These are phyloP conservation scores for Lypha dubia DNA, from an alignment of 2,888 invertebrate species.

Conservation along the genomic window DNA sequence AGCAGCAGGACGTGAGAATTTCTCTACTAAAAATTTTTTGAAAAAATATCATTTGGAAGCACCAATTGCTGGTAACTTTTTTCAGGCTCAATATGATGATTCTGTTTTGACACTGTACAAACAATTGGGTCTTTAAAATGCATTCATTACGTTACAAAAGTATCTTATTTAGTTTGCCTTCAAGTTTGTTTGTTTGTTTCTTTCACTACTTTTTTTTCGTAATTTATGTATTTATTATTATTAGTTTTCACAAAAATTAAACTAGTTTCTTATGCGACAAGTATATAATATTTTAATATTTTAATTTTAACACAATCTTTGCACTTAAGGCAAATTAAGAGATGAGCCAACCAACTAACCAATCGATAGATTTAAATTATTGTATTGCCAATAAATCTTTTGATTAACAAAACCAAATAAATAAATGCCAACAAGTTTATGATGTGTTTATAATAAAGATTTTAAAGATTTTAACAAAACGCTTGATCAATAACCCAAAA, in stretches of 20 bases:
- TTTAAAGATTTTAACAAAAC: conserved; percentile 11
- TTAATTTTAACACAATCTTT: conserved; percentile 28
- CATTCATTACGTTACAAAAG: no score
- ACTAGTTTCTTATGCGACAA: conserved; percentile 46
- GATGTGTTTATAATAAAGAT: conserved; percentile 29
- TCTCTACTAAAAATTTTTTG: conserved; percentile 89
- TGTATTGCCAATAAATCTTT: conserved; percentile 61
- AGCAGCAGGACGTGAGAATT: conserved; percentile 85
- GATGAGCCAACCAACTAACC: conserved; percentile 37
- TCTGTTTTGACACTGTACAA: conserved; percentile 84
- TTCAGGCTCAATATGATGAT: conserved; percentile 81
- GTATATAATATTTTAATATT: not conserved
- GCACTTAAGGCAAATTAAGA: conserved; percentile 19
- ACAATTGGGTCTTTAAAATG: conserved; percentile 75
- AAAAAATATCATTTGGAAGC: conserved; percentile 90
- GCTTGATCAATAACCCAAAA: not conserved
- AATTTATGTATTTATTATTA: conserved; percentile 28
- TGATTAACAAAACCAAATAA: conserved; percentile 49
- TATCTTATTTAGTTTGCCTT: not conserved
- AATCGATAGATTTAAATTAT: conserved; percentile 64
- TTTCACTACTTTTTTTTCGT: conserved; percentile 23
- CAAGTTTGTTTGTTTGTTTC: not conserved
- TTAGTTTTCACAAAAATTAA: conserved; percentile 54
- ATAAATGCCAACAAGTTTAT: conserved; percentile 56
- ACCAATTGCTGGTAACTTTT: conserved; percentile 81